Base-by-base conservation (phyloP, 2,888 invertebrate species). In the Apantesis nais region DNA sequence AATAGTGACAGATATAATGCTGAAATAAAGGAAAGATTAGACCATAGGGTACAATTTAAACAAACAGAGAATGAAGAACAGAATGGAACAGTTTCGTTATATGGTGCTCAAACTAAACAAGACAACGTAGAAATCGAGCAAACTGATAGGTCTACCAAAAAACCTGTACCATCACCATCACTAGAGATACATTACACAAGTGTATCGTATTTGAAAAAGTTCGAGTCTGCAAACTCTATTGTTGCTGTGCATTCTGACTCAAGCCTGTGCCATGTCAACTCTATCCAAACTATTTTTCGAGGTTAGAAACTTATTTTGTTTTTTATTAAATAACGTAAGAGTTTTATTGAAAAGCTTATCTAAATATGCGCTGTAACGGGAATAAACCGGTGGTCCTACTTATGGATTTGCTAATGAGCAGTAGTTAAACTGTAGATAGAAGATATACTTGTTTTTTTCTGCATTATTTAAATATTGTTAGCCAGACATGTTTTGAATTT, bases 201-300 rank as follows among this genome's bases (percentile, higher is more conserved):
- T 71, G 74, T 87, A 55, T 80, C 81, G 5, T 87, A 80, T 70
- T 78, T 78, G 73, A 89, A 87, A 70, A 84, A 85, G 29, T 81
- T 86, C 3, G 81, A 86, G 0, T 85, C 88, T 77, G 89, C 92
- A 2, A 85, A 89, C 0, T 86, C 86, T 1, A 83, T 88, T 63
- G 66, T 88, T 11, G 83, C 78, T 70, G 79, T 78, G 4, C 64
- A 81, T 44, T 79, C 83, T 4, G 71, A 80, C 41, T 75, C 82
- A 0, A 83, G 79, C 66, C 37, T 83, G 52, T 70, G 73, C 65
- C 77, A 82, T 67, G 75, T 80, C 37, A 75, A 81, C 72, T 92
- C 92, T 2, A 77, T 93, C 67, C 86, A 87, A 71, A 93, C 92
- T 16, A 85, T 94, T 74, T 93, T 90, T 66, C 90, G 88, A 91